phyloP scores from a whole-genome alignment of 2,797 vertebrate species.

The Acanthiza pusilla region DNA sequence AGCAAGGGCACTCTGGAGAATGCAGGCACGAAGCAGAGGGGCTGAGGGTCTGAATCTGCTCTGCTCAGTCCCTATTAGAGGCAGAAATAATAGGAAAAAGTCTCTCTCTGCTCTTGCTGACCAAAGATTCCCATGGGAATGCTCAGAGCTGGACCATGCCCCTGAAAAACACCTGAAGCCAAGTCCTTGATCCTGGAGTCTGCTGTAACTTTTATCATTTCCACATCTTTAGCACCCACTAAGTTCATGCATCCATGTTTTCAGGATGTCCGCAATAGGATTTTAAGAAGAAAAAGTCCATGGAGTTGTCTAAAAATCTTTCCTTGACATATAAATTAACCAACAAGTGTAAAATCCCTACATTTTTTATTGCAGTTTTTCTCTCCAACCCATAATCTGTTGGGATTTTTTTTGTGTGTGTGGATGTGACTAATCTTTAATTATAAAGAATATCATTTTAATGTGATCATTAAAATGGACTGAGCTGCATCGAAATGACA shows the following conservation, averaged over 20 bases:
- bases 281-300: background rate
- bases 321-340: background rate
- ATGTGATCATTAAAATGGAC: background rate
- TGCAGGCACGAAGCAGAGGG: fast-evolving
- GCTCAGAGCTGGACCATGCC: background rate
- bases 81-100: background rate
- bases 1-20: background rate
- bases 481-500: background rate
- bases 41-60: background rate
- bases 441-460: background rate
- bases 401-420: background rate
- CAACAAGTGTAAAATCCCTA: background rate
- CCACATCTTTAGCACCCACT: background rate
- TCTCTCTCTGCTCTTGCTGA: background rate
- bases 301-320: background rate
- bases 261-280: background rate
- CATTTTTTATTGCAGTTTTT: background rate
- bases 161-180: background rate
- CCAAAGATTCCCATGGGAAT: background rate
- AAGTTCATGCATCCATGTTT: background rate
- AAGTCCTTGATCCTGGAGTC: background rate
- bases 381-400: background rate
- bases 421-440: background rate
- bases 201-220: background rate
- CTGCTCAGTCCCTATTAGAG: background rate